Evolutionary conservation across 2,113 vertebrate genomes (phyloP).

Genomic region (Sinosuthora webbiana): DNA sequence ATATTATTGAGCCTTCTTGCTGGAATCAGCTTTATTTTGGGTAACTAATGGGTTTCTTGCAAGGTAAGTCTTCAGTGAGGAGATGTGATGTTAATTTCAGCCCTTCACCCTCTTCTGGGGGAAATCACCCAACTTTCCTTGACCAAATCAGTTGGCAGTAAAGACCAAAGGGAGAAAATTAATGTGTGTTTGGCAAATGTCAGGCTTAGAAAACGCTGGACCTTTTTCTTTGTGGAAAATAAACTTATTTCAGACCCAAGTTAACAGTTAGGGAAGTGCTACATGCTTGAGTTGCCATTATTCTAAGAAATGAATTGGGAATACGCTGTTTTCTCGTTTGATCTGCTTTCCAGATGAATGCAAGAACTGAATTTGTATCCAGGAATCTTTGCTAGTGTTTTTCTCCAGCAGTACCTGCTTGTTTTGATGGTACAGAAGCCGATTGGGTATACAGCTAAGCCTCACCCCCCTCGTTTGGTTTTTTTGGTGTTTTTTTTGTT

Average conservation of each 20-base stretch:
- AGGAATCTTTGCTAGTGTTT: neutral
- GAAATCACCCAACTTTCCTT: neutral
- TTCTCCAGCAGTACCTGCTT: neutral
- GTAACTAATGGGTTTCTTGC: neutral
- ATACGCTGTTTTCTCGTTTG: neutral
- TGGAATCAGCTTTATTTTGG: neutral
- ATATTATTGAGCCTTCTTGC: neutral
- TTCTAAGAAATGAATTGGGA: neutral
- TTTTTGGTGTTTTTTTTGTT: neutral
- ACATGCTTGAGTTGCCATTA: fast-evolving
- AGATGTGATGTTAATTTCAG: neutral
- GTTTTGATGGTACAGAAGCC: neutral
- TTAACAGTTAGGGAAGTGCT: neutral
- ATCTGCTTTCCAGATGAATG: neutral
- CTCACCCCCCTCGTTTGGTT: neutral
- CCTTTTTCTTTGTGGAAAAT: neutral
- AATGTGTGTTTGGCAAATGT: neutral
- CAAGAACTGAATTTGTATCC: neutral
- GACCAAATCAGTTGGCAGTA: neutral
- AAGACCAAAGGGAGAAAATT: neutral
- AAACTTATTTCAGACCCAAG: neutral
- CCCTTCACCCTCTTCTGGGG: neutral
- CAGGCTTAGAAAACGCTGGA: neutral
- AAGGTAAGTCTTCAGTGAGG: neutral
- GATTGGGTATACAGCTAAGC: neutral